phyloP scores from a whole-genome alignment of 2,888 invertebrate species.

The Petrophora chlorosata region DNA sequence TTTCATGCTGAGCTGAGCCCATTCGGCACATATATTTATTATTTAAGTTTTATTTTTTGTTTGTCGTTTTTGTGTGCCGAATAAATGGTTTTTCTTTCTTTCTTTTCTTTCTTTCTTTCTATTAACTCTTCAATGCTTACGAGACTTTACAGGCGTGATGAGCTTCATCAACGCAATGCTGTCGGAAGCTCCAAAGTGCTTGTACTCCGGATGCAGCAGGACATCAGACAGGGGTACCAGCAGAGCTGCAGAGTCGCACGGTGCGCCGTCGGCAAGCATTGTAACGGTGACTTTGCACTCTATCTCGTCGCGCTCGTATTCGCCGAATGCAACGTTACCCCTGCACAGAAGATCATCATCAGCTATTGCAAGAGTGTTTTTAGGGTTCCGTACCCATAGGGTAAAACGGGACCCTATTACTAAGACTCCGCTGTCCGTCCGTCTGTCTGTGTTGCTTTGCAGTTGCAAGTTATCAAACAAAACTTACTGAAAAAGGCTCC shows the following conservation, averaged over 20 bases:
- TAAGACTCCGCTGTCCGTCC: too few relatives aligned
- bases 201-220: constrained; percentile 70
- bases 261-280: constrained; percentile 47
- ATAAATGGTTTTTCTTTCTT: too few relatives aligned
- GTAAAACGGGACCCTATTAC: too few relatives aligned
- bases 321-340: constrained; percentile 68
- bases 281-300: constrained; percentile 56
- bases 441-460: too few relatives aligned
- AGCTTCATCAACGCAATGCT: constrained; percentile 68
- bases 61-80: too few relatives aligned
- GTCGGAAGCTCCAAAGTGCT: constrained; percentile 61
- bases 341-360: constrained; percentile 36
- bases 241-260: constrained; percentile 63
- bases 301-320: constrained; percentile 68
- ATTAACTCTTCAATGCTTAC: constrained; percentile 48
- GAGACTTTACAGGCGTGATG: constrained; percentile 56
- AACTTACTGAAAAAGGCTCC: too few relatives aligned
- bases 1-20: too few relatives aligned
- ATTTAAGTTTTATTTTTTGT: too few relatives aligned
- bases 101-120: too few relatives aligned
- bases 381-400: background rate
- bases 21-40: too few relatives aligned
- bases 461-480: too few relatives aligned
- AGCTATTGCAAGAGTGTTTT: background rate
- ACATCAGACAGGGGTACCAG: constrained; percentile 72